These are phyloP conservation scores for Anguilla obscura DNA, from an alignment of 2,797 vertebrate species.

Conservation along the genomic window DNA sequence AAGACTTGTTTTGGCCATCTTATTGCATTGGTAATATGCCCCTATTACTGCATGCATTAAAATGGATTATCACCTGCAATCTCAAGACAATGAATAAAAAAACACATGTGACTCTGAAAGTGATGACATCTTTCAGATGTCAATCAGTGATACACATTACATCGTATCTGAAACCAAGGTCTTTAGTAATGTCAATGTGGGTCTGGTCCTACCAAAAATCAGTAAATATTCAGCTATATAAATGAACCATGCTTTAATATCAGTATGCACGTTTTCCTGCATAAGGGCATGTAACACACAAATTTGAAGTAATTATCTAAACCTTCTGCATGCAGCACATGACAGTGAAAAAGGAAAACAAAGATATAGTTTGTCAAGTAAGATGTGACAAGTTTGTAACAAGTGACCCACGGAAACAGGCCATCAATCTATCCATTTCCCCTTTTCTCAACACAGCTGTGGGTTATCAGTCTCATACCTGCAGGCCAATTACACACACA, in stretches of 20 bases:
- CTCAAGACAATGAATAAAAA: background rate
- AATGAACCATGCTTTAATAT: background rate
- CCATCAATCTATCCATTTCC: background rate
- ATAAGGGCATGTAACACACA: background rate
- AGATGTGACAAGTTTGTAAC: background rate
- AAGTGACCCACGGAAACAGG: background rate
- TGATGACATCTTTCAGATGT: background rate
- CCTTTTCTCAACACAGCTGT: background rate
- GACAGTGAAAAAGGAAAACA: background rate
- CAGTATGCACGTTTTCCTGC: background rate
- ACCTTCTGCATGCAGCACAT: background rate
- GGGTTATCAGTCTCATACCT: background rate
- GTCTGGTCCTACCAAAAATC: background rate
- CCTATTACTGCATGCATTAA: background rate
- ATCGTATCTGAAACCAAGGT: background rate
- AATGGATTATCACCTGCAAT: background rate
- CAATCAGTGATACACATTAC: background rate
- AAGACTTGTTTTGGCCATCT: background rate
- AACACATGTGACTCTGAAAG: background rate
- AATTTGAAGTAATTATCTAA: background rate
- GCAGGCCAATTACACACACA: background rate
- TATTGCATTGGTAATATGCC: background rate
- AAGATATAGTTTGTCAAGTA: background rate
- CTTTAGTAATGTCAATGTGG: background rate
- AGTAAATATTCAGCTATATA: background rate